Conservation (phyloP, 2,113 vertebrate genomes). For the Colius striatus region DNA sequence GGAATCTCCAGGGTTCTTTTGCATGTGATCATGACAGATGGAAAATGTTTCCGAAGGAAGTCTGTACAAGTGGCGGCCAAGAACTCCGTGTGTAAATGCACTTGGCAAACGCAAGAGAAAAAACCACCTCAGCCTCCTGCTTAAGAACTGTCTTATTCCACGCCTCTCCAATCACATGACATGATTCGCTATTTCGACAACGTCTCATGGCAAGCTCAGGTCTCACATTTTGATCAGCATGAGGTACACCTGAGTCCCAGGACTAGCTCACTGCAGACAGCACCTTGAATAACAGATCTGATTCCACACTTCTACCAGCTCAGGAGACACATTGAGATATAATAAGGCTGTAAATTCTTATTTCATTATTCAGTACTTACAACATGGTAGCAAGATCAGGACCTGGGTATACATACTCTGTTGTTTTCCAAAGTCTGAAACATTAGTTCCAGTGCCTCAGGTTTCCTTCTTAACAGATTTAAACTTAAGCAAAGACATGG, state of each 20-base stretch:
- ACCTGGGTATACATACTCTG: neutral
- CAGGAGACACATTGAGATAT: neutral
- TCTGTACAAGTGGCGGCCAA: conserved; percentile 32
- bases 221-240: neutral
- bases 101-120: neutral
- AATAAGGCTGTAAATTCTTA: neutral
- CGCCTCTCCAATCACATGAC: neutral
- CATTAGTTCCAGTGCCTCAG: neutral
- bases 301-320: neutral
- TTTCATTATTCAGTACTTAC: neutral
- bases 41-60: conserved; percentile 39
- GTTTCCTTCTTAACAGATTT: neutral
- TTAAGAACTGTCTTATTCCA: neutral
- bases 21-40: conserved; percentile 19
- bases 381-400: neutral
- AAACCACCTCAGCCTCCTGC: neutral
- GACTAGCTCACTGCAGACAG: neutral
- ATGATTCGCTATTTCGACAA: neutral
- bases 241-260: neutral
- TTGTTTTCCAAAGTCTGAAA: neutral
- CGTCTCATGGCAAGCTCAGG: neutral
- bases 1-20: neutral
- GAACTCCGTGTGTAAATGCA: conserved; percentile 31
- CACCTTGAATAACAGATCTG: neutral
- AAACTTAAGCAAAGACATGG: neutral